Conservation (phyloP, 2,113 vertebrate genomes). For the Lota lota region DNA sequence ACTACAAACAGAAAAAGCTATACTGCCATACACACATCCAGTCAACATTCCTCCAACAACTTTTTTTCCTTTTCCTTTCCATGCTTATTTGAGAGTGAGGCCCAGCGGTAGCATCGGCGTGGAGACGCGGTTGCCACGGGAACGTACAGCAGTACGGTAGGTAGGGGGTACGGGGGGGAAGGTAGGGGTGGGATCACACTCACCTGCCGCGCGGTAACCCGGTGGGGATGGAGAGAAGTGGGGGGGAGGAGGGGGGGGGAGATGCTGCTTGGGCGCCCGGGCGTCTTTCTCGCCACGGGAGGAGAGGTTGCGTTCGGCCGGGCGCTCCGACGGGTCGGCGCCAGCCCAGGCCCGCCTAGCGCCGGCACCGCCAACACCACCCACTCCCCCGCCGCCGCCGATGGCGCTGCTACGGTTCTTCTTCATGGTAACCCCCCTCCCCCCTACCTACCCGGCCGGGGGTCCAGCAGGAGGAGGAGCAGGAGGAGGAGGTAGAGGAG, state of each 20-base stretch:
- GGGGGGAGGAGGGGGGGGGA: constrained; percentile 87
- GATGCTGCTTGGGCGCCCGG: constrained; percentile 95
- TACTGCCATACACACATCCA: too few relatives aligned
- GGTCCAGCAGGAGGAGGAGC: too few relatives aligned
- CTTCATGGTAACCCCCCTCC: constrained; percentile 83
- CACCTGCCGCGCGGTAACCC: constrained; percentile 96
- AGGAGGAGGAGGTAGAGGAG: too few relatives aligned
- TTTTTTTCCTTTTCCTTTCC: too few relatives aligned
- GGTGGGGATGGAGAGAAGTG: constrained; percentile 89
- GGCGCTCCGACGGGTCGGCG: constrained; percentile 91
- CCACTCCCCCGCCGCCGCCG: too few relatives aligned
- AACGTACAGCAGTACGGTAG: too few relatives aligned
- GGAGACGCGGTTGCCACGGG: too few relatives aligned
- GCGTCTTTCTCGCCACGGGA: constrained; percentile 98
- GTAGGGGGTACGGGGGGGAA: background rate
- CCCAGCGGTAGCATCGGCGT: too few relatives aligned
- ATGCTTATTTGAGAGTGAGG: too few relatives aligned
- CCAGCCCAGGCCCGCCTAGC: constrained; percentile 95
- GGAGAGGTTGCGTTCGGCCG: constrained; percentile 86
- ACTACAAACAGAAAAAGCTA: too few relatives aligned
- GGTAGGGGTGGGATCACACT: constrained; percentile 62
- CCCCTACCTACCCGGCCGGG: constrained; percentile 13
- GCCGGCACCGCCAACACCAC: constrained; percentile 34
- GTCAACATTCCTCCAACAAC: too few relatives aligned
- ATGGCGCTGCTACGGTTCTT: constrained; percentile 88